Evolutionary conservation across 2,797 vertebrate species (phyloP), one percentile per base, ranked within the genome.

Genomic region (Centropyge bicolor): DNA sequence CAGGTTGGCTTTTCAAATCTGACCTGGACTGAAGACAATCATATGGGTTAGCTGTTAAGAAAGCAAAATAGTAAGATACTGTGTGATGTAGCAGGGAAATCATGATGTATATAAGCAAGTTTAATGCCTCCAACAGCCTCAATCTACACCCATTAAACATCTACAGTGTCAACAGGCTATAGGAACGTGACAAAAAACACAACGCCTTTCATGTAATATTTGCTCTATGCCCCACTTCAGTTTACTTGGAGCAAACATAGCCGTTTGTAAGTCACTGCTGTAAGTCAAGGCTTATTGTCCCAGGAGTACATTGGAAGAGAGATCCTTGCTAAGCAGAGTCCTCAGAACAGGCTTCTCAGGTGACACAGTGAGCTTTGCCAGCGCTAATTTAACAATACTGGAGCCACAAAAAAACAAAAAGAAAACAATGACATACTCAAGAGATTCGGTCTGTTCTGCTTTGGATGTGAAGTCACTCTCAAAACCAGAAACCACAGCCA

Each of bases 401-500:
- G 27, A 80, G 65, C 54, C 48, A 63, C 35, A 64, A 84, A 78
- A 78, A 83, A 38, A 19, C 3, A 0, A 75, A 88, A 85, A 75
- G 54, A 84, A 56, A 80, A 77, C 66, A 65, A 46, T 68, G 81
- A 82, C 55, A 71, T 76, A 56, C 61, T 76, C 63, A 65, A 38
- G 27, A 36, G 45, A 82, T 81, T 87, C 46, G 83, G 60, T 79
- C 27, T 31, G 27, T 31, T 31, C 27, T 87, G 43, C 78, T 85
- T 68, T 76, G 43, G 70, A 74, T 76, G 48, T 90, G 80, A 91
- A 81, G 84, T 91, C 82, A 89, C 59, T 75, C 76, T 74, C 43
- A 80, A 78, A 88, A 78, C 40, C 55, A 87, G 55, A 86, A 59
- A 55, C 36, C 51, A 55, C 38, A 69, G 55, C 91, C 89, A 88